Evolutionary conservation across 2,113 vertebrate species (phyloP), one percentile per base, ranked within the genome.

Genomic region (Pholis gunnellus): DNA sequence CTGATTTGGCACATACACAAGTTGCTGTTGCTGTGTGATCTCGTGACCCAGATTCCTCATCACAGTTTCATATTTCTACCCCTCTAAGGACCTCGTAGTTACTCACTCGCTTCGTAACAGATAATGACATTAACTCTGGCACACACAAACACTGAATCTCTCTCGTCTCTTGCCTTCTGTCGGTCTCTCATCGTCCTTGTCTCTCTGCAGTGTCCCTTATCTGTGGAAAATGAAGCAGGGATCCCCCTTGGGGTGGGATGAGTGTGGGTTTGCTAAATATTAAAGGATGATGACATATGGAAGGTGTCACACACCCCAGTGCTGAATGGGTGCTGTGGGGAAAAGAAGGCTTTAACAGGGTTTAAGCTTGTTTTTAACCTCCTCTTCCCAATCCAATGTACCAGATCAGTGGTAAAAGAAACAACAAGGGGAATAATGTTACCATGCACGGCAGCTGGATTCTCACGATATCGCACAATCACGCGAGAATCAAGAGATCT

Each of bases 1-100:
- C 42, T 71, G 29, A 81, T 74, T 74, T 6, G 11, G 18, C 27
- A 50, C 6, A 22, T 56, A 76, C 52, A 74, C 67, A 71, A 68
- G 61, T 63, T 22, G 50, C 64, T 57, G 78, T 66, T 3, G 59
- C 38, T 63, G 59, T 70, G 40, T 76, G 71, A 69, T 83, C 75
- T 85, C 66, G 72, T 86, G 87, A 91, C 86, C 87, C 78, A 88
- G 48, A 79, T 89, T 84, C 52, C 18, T 40, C 74, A 50, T 65
- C 57, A 50, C 56, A 27, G 60, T 60, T 78, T 68, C 20, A 36
- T 31, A 68, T 78, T 64, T 66, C 72, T n/a, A 29, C 70, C 64
- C 52, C 78, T 42, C 67, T 34, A 34, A 83, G 68, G 59, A 75
- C n/a, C 8, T 17, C 5, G 4, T 18, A 57, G 57, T 75, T 74